Evolutionary conservation across 2,113 vertebrate species (phyloP).

Genomic region (Sinosuthora webbiana): DNA sequence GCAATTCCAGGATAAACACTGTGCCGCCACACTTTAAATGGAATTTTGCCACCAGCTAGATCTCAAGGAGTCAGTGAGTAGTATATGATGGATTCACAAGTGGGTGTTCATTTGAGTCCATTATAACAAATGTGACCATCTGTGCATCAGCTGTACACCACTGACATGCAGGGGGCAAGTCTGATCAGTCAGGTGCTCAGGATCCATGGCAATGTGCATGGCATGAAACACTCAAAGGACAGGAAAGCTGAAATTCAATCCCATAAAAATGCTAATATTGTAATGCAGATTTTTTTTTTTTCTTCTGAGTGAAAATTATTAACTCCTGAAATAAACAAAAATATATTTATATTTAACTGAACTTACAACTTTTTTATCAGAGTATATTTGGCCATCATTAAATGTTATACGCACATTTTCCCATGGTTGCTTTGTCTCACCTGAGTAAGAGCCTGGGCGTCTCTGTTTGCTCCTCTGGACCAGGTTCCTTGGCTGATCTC

Average conservation of each 20-base stretch:
- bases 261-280: neutral
- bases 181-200: neutral
- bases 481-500: neutral
- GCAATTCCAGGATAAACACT: neutral
- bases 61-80: neutral
- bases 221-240: neutral
- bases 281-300: neutral
- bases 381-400: neutral
- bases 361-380: neutral
- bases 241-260: neutral
- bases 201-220: neutral
- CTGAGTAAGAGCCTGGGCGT: neutral
- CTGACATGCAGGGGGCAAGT: neutral
- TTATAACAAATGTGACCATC: neutral
- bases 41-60: neutral
- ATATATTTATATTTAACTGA: neutral
- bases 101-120: neutral
- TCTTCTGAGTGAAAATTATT: neutral
- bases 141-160: neutral
- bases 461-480: neutral
- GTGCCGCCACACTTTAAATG: neutral
- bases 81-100: neutral
- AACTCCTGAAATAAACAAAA: neutral
- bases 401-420: neutral
- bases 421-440: neutral